Percentiles rank a stretch among this genome's conserved stretches.
phyloP scores from a whole-genome alignment of 2,888 invertebrate species.

The Eilema griseolum region DNA sequence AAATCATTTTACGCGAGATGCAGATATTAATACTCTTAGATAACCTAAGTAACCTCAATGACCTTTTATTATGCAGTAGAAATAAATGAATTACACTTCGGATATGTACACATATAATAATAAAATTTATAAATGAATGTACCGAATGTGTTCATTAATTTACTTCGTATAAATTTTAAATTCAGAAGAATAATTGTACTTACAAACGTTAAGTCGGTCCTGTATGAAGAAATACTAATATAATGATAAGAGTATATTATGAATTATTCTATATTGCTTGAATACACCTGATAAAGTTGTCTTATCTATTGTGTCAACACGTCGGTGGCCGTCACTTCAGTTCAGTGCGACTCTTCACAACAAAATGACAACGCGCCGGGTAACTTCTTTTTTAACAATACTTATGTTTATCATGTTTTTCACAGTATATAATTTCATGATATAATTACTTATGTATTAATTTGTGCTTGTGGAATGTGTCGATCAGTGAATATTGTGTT shows the following conservation, averaged over 20 bases:
- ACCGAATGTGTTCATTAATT: neutral
- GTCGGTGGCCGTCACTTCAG: slow-evolving; percentile 73
- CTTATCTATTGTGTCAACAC: slow-evolving; percentile 79
- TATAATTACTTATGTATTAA: slow-evolving; percentile 30
- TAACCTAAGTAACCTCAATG: slow-evolving; percentile 75
- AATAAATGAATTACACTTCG: slow-evolving; percentile 19
- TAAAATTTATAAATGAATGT: neutral
- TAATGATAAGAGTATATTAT: slow-evolving; percentile 52
- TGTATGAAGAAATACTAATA: slow-evolving; percentile 57
- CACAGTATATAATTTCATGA: slow-evolving; percentile 4
- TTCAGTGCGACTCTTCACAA: slow-evolving; percentile 71
- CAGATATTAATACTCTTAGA: slow-evolving; percentile 59
- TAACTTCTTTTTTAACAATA: slow-evolving; percentile 63
- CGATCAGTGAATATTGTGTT: slow-evolving; percentile 37
- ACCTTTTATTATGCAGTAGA: slow-evolving; percentile 56
- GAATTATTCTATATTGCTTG: slow-evolving; percentile 61
- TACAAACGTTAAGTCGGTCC: slow-evolving; percentile 53
- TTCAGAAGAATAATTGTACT: slow-evolving; percentile 17
- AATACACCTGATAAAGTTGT: slow-evolving; percentile 72
- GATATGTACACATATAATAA: neutral
- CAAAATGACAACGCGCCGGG: slow-evolving; percentile 82
- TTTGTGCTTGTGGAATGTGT: slow-evolving; percentile 47
- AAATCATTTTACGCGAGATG: slow-evolving; percentile 10
- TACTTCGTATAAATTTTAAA: neutral
- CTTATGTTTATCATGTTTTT: slow-evolving; percentile 30